phyloP scores from a whole-genome alignment of 2,797 vertebrate species.

The Gymnothorax reevesii region DNA sequence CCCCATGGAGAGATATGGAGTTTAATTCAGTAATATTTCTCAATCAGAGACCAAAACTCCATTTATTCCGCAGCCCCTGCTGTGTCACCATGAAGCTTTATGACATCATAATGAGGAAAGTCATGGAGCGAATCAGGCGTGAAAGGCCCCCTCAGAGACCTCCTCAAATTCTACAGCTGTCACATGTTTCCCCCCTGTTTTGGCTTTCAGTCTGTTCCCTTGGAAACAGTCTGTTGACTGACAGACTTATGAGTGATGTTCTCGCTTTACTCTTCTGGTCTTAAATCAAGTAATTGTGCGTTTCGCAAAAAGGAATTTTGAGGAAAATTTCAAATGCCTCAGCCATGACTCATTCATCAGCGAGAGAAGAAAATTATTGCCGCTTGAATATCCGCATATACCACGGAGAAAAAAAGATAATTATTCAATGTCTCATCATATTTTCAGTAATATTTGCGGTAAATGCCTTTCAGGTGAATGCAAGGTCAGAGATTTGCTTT shows the following conservation, averaged over 20 bases:
- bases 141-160: constrained; percentile 8
- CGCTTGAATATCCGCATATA: background rate
- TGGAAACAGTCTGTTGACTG: constrained; percentile 14
- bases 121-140: background rate
- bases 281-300: background rate
- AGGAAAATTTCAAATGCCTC: constrained; percentile 11
- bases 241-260: constrained; percentile 10
- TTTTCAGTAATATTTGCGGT: background rate
- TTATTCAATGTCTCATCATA: background rate
- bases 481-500: constrained; percentile 4
- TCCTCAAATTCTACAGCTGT: constrained; percentile 11
- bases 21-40: background rate
- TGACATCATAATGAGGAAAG: constrained; percentile 18
- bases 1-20: background rate
- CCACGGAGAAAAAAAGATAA: background rate
- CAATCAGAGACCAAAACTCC: background rate
- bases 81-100: constrained; percentile 10
- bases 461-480: background rate
- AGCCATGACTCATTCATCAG: constrained; percentile 1
- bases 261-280: background rate
- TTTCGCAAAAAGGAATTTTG: background rate
- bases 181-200: background rate
- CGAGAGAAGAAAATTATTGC: background rate
- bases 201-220: background rate
- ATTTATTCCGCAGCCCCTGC: constrained; percentile 12